These are phyloP conservation scores for Isotomurus palustris DNA, from an alignment of 2,888 invertebrate genomes.

Conservation along the genomic window DNA sequence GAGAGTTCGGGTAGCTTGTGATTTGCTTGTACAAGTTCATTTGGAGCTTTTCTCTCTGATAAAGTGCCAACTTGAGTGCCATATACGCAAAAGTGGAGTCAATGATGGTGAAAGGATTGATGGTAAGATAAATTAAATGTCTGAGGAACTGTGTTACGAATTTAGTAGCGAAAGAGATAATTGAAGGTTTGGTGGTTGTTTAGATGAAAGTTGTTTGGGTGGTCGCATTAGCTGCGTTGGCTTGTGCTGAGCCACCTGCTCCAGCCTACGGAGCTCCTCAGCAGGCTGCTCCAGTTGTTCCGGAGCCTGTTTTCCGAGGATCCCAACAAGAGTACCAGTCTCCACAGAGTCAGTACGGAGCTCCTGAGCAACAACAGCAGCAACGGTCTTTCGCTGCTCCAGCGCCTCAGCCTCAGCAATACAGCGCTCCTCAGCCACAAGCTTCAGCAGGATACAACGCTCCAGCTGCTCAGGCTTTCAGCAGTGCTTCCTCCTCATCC, in stretches of 20 bases:
- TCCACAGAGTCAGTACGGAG: conserved; percentile 24
- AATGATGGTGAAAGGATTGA: too few relatives aligned
- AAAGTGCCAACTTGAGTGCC: too few relatives aligned
- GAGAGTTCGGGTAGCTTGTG: too few relatives aligned
- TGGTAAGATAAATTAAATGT: too few relatives aligned
- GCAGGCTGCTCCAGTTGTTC: background rate
- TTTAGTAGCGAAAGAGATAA: too few relatives aligned
- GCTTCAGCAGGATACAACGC: too few relatives aligned
- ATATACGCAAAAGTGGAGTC: too few relatives aligned
- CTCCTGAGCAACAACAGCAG: conserved; percentile 21
- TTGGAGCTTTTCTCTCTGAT: too few relatives aligned
- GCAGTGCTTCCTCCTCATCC: too few relatives aligned
- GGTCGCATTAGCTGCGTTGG: conserved; percentile 26
- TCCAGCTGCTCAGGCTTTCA: conserved; percentile 23
- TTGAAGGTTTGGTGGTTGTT: background rate
- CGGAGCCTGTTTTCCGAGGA: conserved; percentile 5
- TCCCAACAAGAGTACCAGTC: too few relatives aligned
- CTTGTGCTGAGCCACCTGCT: conserved; percentile 4
- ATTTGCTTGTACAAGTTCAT: too few relatives aligned
- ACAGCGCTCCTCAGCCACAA: conserved; percentile 14
- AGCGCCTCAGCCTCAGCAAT: conserved; percentile 13
- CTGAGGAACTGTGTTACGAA: too few relatives aligned
- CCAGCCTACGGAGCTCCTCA: background rate
- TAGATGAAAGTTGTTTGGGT: conserved; percentile 21
- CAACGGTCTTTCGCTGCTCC: conserved; percentile 16